A percentile compares a stretch with the other conserved stretches of the same genome.
Evolutionary conservation across 2,113 vertebrate genomes (phyloP).

Genomic region (Otolemur garnettii): DNA sequence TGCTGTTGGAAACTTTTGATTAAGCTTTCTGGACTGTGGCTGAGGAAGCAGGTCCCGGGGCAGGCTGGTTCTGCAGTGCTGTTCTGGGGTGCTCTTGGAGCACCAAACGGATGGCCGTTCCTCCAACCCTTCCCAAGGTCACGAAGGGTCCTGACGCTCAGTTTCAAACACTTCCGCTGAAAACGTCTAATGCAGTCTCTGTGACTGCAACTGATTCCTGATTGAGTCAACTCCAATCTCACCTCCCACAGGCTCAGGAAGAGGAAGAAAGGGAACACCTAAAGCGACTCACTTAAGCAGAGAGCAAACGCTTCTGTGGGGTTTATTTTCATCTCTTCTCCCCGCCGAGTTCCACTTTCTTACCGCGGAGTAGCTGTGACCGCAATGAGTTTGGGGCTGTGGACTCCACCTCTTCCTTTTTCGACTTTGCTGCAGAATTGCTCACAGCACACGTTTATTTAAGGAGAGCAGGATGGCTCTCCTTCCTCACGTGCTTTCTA

Average conservation of each 20-base stretch:
- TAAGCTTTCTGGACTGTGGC: background rate
- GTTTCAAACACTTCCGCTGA: background rate
- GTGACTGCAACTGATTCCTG: background rate
- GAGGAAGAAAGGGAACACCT: background rate
- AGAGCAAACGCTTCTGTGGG: background rate
- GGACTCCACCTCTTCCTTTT: background rate
- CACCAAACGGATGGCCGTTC: background rate
- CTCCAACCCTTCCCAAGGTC: background rate
- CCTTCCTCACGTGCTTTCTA: background rate
- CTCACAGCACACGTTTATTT: background rate
- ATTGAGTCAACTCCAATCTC: background rate
- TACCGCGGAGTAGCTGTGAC: background rate
- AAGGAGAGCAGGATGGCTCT: background rate
- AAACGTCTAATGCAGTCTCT: background rate
- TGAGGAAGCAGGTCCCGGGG: accelerated
- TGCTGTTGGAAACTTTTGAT: background rate
- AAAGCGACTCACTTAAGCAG: background rate
- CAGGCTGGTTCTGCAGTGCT: background rate
- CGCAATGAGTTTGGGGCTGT: background rate
- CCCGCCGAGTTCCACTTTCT: background rate
- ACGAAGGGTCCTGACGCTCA: background rate
- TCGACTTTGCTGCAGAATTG: background rate
- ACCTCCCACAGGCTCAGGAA: background rate
- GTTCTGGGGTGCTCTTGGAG: background rate
- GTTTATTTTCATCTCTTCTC: background rate